phyloP scores from a whole-genome alignment of 1,140 invertebrate genomes.

The Cyrtorhinus lividipennis region DNA sequence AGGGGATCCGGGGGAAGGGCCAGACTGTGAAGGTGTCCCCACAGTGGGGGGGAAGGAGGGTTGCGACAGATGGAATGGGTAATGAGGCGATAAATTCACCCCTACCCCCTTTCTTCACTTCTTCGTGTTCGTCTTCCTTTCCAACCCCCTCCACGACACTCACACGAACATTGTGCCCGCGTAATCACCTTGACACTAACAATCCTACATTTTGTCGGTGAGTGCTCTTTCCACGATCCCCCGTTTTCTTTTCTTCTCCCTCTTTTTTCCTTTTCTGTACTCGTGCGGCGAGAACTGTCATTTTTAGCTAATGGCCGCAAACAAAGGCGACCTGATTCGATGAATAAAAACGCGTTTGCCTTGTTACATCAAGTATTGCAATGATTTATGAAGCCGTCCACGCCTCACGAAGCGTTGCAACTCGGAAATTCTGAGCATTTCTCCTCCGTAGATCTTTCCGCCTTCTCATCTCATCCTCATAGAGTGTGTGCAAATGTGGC shows the following conservation, averaged over 20 bases:
- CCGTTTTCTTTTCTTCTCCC: background rate
- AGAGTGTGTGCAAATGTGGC: too few species aligned
- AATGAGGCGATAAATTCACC: slow-evolving; percentile 9
- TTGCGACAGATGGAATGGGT: background rate
- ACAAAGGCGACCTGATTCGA: too few species aligned
- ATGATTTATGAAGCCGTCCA: too few species aligned
- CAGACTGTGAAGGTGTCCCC: too few species aligned
- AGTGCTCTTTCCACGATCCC: background rate
- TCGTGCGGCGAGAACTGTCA: background rate
- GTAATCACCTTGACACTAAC: background rate
- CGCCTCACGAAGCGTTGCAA: too few species aligned
- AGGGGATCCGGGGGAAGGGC: background rate
- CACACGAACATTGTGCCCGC: too few species aligned
- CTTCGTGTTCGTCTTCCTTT: background rate
- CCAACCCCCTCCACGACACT: background rate
- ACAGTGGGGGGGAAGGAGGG: background rate
- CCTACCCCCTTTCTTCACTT: background rate
- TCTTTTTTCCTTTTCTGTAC: background rate
- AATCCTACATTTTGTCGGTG: slow-evolving; percentile 5
- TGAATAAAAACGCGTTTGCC: too few species aligned
- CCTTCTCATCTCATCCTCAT: too few species aligned
- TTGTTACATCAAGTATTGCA: too few species aligned
- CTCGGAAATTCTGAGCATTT: too few species aligned
- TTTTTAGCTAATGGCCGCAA: background rate
- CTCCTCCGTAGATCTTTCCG: too few species aligned